Conservation (phyloP, 2,797 vertebrate genomes). For the Carapus acus region DNA sequence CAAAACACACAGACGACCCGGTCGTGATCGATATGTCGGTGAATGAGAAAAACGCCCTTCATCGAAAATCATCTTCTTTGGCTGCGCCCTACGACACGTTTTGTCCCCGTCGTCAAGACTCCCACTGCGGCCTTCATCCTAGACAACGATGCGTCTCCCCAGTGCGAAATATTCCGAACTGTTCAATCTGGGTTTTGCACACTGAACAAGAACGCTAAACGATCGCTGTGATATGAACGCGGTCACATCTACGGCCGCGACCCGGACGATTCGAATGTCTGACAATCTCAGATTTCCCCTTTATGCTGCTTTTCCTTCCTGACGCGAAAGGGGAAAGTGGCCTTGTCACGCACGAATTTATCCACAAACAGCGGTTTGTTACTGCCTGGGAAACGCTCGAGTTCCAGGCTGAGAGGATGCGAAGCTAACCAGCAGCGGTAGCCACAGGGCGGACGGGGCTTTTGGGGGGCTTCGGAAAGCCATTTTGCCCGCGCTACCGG, state of each 20-base stretch:
- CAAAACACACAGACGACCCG: neutral
- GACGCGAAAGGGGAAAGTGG: neutral
- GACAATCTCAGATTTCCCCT: neutral
- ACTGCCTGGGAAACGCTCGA: neutral
- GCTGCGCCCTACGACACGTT: conserved; percentile 18
- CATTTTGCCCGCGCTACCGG: conserved; percentile 54
- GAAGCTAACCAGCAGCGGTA: conserved; percentile 54
- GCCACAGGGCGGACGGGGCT: conserved; percentile 44
- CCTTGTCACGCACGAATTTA: neutral
- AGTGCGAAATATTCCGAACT: neutral
- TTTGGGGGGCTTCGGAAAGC: conserved; percentile 42
- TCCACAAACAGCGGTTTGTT: neutral
- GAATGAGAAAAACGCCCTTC: neutral
- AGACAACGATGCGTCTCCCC: neutral
- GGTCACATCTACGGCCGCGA: too few relatives aligned
- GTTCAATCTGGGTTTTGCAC: conserved; percentile 20
- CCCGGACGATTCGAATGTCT: conserved; percentile 4
- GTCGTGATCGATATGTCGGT: neutral
- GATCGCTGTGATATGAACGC: conserved; percentile 4
- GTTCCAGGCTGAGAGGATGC: conserved; percentile 3
- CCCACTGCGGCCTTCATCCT: conserved; percentile 14
- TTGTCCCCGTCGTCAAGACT: neutral
- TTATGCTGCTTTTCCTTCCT: conserved; percentile 31
- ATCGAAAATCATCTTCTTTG: neutral
- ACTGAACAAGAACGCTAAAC: too few relatives aligned